These are phyloP conservation scores for Ennomos erosarius DNA, from an alignment of 2,888 invertebrate species.

Conservation along the genomic window DNA sequence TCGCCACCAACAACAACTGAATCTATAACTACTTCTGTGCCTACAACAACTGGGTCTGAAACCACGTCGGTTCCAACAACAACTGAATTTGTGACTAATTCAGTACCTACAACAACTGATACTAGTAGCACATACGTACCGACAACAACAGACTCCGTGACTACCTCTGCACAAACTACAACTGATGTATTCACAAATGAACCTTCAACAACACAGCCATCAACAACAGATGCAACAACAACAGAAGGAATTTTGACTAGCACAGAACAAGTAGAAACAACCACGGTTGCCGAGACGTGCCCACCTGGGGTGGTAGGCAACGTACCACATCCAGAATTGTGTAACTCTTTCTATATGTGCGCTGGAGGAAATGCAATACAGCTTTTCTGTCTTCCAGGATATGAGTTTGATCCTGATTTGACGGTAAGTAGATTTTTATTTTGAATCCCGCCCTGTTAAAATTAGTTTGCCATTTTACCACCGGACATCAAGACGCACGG, in stretches of 20 bases:
- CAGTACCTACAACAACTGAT: no score
- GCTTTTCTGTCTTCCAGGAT: constrained; percentile 10
- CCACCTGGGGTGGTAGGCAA: constrained; percentile 17
- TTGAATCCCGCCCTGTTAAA: neutral
- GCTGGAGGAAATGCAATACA: constrained; percentile 1
- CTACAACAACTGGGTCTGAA: neutral
- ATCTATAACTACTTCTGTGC: no score
- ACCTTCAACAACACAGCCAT: constrained; percentile 7
- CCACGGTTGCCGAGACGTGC: constrained; percentile 1
- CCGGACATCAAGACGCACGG: no score
- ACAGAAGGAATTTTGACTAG: constrained; percentile 20
- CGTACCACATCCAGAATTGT: constrained; percentile 19
- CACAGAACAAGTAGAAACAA: constrained; percentile 20
- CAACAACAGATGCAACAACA: constrained; percentile 16
- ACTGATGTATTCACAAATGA: neutral
- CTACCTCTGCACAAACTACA: neutral
- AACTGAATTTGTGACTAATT: no score
- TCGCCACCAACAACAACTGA: no score
- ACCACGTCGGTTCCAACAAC: neutral
- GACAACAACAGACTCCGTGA: no score
- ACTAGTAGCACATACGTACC: no score
- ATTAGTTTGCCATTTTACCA: no score
- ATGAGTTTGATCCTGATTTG: constrained; percentile 14
- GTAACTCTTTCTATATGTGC: constrained; percentile 21
- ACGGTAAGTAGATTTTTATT: constrained; percentile 14